These are phyloP conservation scores for Neopelma chrysocephalum DNA, from an alignment of 2,797 vertebrate species.

Conservation along the genomic window DNA sequence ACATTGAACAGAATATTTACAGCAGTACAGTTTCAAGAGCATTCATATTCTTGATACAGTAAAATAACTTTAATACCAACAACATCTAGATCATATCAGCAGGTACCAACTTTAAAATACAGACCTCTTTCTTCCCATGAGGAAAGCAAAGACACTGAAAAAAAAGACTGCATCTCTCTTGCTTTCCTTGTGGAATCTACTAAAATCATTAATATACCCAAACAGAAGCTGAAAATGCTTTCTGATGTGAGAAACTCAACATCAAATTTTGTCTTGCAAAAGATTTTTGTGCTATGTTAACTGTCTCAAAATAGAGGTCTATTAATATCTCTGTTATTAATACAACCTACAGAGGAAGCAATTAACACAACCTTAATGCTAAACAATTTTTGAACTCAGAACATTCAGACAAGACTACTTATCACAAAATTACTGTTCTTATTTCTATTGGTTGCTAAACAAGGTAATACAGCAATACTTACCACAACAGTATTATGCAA, in stretches of 20 bases:
- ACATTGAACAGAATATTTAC: background rate
- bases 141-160: background rate
- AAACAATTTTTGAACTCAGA: constrained; percentile 45
- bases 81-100: background rate
- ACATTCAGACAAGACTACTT: constrained; percentile 27
- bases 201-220: background rate
- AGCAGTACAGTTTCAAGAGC: background rate
- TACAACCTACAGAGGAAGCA: constrained; percentile 2
- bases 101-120: background rate
- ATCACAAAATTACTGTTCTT: constrained; percentile 47
- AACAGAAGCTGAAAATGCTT: background rate
- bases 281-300: background rate
- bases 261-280: background rate
- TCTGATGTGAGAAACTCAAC: background rate
- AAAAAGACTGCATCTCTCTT: background rate
- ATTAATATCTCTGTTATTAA: background rate
- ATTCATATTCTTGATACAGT: background rate
- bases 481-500: constrained; percentile 57
- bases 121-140: background rate
- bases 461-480: constrained; percentile 31
- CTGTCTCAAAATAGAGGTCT: background rate
- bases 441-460: constrained; percentile 49
- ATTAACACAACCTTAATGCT: constrained; percentile 18
- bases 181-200: background rate
- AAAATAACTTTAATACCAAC: background rate